Evolutionary conservation across 2,888 invertebrate species (phyloP).

Genomic region (Troglohyphantes excavatus): DNA sequence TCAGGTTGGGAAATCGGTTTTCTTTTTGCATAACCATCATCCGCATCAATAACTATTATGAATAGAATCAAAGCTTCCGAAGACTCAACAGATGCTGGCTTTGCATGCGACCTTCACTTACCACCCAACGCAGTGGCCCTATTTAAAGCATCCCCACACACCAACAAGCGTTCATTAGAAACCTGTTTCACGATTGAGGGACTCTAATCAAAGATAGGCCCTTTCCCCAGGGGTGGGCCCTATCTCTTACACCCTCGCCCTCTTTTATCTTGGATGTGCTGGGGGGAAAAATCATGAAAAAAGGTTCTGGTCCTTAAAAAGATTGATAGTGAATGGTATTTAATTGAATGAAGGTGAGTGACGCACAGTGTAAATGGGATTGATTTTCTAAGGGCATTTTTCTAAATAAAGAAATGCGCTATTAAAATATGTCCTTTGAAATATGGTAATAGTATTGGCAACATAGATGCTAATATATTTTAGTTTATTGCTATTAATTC

Average conservation of each 20-base stretch:
- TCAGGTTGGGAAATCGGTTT: no score
- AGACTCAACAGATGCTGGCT: neutral
- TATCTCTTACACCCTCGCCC: neutral
- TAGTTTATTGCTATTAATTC: no score
- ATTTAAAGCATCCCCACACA: constrained; percentile 46
- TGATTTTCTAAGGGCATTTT: no score
- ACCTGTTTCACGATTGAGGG: constrained; percentile 41
- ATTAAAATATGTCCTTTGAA: no score
- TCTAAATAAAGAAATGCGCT: no score
- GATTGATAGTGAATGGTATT: neutral
- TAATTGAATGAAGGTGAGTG: neutral
- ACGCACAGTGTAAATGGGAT: no score
- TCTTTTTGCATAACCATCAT: no score
- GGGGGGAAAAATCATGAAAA: neutral
- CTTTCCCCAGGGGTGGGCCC: constrained; percentile 4
- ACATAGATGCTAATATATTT: no score
- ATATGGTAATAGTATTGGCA: no score
- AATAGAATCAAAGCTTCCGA: no score
- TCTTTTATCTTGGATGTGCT: constrained; percentile 36
- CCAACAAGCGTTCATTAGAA: constrained; percentile 58
- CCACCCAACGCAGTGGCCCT: neutral
- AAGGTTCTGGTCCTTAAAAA: neutral
- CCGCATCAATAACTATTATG: no score
- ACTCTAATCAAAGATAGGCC: constrained; percentile 63
- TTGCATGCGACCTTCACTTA: neutral